These are phyloP conservation scores for Hirundichthys speculiger DNA, from an alignment of 2,113 vertebrate genomes.

Conservation along the genomic window DNA sequence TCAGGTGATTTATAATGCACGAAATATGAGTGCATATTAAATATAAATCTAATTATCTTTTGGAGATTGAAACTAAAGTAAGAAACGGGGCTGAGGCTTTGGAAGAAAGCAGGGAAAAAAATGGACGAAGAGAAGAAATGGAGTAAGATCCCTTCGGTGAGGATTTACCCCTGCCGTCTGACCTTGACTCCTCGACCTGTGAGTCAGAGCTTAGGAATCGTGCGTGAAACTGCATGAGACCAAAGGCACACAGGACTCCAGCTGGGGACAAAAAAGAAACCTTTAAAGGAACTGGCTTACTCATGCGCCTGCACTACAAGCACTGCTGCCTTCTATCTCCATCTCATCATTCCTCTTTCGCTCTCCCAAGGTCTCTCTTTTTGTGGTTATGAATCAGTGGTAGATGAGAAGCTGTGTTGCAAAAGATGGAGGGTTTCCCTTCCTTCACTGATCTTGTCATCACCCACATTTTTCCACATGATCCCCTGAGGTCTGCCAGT, in stretches of 20 bases:
- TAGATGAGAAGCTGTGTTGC: slow-evolving; percentile 10
- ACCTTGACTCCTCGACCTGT: slow-evolving; percentile 57
- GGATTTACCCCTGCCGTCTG: slow-evolving; percentile 39
- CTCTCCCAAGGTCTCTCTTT: slow-evolving; percentile 48
- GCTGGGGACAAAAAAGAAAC: slow-evolving; percentile 47
- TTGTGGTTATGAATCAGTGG: slow-evolving; percentile 57
- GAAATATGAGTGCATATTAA: not conserved
- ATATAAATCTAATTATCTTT: slow-evolving; percentile 17
- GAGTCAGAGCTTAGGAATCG: slow-evolving; percentile 70
- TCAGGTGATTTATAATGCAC: not conserved
- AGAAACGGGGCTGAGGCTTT: slow-evolving; percentile 11
- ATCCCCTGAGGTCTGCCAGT: slow-evolving; percentile 18
- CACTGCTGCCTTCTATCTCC: slow-evolving; percentile 16
- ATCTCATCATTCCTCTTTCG: slow-evolving; percentile 40
- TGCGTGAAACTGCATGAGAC: slow-evolving; percentile 48
- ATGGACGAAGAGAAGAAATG: slow-evolving; percentile 10
- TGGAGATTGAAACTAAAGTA: slow-evolving; percentile 8
- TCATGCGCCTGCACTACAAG: slow-evolving; percentile 15
- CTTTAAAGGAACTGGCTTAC: slow-evolving; percentile 28
- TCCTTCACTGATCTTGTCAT: slow-evolving; percentile 40
- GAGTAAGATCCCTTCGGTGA: slow-evolving; percentile 23
- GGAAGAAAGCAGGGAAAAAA: slow-evolving; percentile 26
- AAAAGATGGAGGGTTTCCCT: slow-evolving; percentile 13
- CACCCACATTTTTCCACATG: slow-evolving; percentile 29
- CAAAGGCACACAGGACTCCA: slow-evolving; percentile 57